Evolutionary conservation across 2,797 vertebrate genomes (phyloP), one percentile per base, ranked within the genome.

Genomic region (Etheostoma perlongum): DNA sequence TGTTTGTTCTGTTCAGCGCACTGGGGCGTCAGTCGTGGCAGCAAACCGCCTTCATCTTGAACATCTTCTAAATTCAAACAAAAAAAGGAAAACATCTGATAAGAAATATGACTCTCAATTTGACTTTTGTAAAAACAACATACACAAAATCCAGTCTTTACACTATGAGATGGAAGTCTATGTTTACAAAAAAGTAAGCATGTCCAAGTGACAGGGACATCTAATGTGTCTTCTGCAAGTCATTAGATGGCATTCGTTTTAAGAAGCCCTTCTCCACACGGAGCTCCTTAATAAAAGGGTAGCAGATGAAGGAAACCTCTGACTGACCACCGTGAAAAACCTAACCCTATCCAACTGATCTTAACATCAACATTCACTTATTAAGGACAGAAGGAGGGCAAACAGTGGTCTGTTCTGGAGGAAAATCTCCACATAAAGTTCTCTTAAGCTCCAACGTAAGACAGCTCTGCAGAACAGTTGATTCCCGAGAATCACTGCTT

Each of bases 31-130:
- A 95, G 90, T 93, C 74, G 87, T 92, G 88, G 94, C 90, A 95
- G 92, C 87, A 93, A 85, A 94, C 93, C 93, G 91, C 93, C 95
- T 94, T 96, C 96, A 96, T 96, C 93, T 91, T 95, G 91, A 96
- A 95, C 96, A 97, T 97, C 93, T 96, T 96, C 96, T 97, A 93
- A 72, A 94, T 91, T 79, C 23, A 70, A 53, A 84, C 5, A 73
- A 46, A 7, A 54, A 10, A 58, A 46, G 18, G 30, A 11, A 62
- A 68, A 27, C 18, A 27, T 2, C 16, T 11, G 5, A 47, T 49
- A 2, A 66, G n/a, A 40, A 62, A 7, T 59, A 1, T 3, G 36
- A 40, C 36, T 51, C 48, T 55, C 10, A 5, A 25, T 27, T 1
- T 4, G 4, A 44, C 57, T 36, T 21, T 16, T 47, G 23, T 21